Percentiles rank a stretch among this genome's conserved stretches.
These are phyloP conservation scores for Sternarchorhynchus goeldii DNA, from an alignment of 2,797 vertebrate genomes.

Conservation along the genomic window DNA sequence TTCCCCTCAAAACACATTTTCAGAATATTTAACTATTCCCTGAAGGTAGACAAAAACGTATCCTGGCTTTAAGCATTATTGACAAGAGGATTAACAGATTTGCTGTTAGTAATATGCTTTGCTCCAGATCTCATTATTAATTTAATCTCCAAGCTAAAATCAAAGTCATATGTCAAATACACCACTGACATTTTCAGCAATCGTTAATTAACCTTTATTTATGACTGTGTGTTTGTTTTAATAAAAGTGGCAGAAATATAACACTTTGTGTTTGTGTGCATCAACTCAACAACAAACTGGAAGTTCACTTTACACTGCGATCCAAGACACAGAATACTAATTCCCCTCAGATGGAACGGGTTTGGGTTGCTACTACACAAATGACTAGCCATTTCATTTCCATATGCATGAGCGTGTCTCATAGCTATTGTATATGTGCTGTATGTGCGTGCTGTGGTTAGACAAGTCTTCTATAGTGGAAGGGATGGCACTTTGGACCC, in stretches of 20 bases:
- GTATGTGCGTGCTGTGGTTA: conserved; percentile 59
- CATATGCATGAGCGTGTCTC: conserved; percentile 69
- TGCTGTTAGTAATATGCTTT: conserved; percentile 62
- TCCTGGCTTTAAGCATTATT: conserved; percentile 47
- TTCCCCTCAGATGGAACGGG: conserved; percentile 34
- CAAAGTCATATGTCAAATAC: conserved; percentile 60
- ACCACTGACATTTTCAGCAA: conserved; percentile 58
- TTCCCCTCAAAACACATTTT: background rate
- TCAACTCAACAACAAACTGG: background rate
- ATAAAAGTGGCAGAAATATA: conserved; percentile 31
- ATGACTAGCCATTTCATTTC: conserved; percentile 56
- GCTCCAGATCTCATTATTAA: conserved; percentile 63
- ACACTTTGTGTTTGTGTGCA: conserved; percentile 1
- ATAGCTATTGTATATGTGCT: conserved; percentile 62
- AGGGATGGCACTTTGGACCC: conserved; percentile 61
- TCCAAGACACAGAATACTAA: conserved; percentile 45
- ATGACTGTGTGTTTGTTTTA: background rate
- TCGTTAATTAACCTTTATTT: conserved; percentile 66
- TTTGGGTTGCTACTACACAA: conserved; percentile 55
- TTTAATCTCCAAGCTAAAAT: conserved; percentile 66
- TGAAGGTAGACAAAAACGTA: conserved; percentile 27
- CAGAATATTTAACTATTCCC: background rate
- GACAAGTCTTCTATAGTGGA: conserved; percentile 52
- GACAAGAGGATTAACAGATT: conserved; percentile 66
- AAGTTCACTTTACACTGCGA: conserved; percentile 25